phyloP scores from a whole-genome alignment of 1,140 invertebrate species.

The Mactra quadrangularis region DNA sequence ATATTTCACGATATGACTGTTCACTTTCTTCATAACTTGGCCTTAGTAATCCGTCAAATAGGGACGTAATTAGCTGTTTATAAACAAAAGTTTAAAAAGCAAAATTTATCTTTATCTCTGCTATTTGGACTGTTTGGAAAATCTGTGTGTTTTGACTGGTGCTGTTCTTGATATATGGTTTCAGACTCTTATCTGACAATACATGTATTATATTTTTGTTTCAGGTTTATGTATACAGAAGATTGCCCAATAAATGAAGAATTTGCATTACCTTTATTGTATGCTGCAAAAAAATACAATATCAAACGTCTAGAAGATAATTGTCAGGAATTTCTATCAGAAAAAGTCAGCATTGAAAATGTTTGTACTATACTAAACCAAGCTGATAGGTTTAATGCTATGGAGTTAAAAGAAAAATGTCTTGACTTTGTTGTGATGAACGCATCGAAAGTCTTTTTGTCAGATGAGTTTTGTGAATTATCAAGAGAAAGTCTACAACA shows the following conservation, averaged over 20 bases:
- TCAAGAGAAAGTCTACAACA: slow-evolving; percentile 14
- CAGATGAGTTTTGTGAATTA: slow-evolving; percentile 38
- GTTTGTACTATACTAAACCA: slow-evolving; percentile 84
- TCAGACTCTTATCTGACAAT: no score
- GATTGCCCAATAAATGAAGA: slow-evolving; percentile 87
- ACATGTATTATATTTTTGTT: neutral
- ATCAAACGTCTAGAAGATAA: slow-evolving; percentile 90
- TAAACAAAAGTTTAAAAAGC: no score
- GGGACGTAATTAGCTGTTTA: no score
- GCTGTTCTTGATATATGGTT: no score
- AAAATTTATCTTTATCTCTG: no score
- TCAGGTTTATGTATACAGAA: slow-evolving; percentile 65
- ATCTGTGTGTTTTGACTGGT: no score
- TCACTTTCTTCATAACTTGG: no score
- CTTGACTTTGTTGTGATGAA: slow-evolving; percentile 29
- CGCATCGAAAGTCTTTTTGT: slow-evolving; percentile 21
- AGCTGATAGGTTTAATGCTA: slow-evolving; percentile 57
- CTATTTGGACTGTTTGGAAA: no score
- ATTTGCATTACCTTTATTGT: slow-evolving; percentile 91
- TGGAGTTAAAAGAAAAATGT: slow-evolving; percentile 53
- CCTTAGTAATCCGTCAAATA: no score
- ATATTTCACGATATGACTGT: no score
- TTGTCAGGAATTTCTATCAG: slow-evolving; percentile 91
- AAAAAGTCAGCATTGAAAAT: slow-evolving; percentile 90
- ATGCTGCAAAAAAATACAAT: slow-evolving; percentile 93